These are phyloP conservation scores for Lanius collurio DNA, from an alignment of 2,113 vertebrate species.

Conservation along the genomic window DNA sequence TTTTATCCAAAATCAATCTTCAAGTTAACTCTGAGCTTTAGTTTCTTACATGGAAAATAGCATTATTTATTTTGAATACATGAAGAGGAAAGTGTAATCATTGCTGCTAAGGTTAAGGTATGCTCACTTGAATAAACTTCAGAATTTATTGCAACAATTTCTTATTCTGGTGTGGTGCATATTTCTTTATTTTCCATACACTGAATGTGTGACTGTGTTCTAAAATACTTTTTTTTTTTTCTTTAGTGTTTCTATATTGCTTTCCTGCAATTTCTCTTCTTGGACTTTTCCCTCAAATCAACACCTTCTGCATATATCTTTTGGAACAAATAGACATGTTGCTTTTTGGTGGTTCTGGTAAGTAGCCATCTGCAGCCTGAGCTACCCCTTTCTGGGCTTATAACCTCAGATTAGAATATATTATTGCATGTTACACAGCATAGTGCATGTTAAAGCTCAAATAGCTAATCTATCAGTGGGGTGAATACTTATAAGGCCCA, in stretches of 20 bases:
- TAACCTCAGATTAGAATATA: background rate
- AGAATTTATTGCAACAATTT: background rate
- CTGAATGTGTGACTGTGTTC: background rate
- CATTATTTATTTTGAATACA: background rate
- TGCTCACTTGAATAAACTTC: background rate
- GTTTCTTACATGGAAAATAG: background rate
- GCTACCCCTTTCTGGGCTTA: background rate
- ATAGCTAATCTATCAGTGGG: background rate
- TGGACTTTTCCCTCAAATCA: slow-evolving; percentile 96
- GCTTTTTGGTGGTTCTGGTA: slow-evolving; percentile 94
- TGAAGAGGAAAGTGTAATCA: background rate
- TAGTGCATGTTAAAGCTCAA: background rate
- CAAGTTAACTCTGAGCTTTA: background rate
- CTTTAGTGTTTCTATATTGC: slow-evolving; percentile 88
- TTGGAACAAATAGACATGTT: slow-evolving; percentile 96
- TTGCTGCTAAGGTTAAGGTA: background rate
- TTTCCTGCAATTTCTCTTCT: slow-evolving; percentile 94
- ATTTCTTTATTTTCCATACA: background rate
- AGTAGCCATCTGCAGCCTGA: slow-evolving; percentile 7
- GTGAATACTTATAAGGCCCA: background rate
- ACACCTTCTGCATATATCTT: slow-evolving; percentile 93
- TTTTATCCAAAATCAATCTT: background rate
- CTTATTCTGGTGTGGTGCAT: background rate
- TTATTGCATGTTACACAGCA: background rate
- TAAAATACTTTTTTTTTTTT: slow-evolving; percentile 9